Percentiles rank a stretch among this genome's conserved stretches.
These are phyloP conservation scores for Parasteatoda lunata DNA, from an alignment of 2,888 invertebrate species.

Conservation along the genomic window DNA sequence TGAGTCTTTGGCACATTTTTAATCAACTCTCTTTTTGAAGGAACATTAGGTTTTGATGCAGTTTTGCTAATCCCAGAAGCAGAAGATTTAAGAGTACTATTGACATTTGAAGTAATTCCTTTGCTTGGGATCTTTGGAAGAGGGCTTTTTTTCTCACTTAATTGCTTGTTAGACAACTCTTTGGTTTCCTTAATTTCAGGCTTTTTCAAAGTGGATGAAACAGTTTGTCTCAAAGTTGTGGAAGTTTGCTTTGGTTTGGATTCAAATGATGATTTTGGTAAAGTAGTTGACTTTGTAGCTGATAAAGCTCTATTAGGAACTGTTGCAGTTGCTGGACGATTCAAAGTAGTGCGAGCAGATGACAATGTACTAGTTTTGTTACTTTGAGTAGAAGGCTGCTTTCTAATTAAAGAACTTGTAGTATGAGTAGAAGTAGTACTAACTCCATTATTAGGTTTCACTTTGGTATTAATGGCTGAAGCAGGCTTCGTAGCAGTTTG, in stretches of 20 bases:
- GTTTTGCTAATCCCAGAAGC: conserved; percentile 21
- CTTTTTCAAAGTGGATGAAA: conserved; percentile 13
- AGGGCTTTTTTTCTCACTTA: conserved; percentile 29
- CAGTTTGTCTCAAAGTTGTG: neutral
- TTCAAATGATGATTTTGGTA: conserved; percentile 13
- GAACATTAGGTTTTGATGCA: conserved; percentile 8
- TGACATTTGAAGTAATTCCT: neutral
- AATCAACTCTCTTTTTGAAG: conserved; percentile 19
- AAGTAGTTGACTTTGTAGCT: conserved; percentile 8
- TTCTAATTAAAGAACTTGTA: conserved; percentile 13
- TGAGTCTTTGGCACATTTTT: conserved; percentile 47
- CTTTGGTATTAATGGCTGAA: no score
- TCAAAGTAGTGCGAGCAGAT: conserved; percentile 19
- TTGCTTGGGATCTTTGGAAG: neutral
- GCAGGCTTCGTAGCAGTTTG: no score
- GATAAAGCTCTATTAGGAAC: conserved; percentile 43
- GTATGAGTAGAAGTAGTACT: neutral
- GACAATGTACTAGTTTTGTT: conserved; percentile 30
- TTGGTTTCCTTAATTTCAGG: conserved; percentile 57
- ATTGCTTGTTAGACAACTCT: conserved; percentile 61
- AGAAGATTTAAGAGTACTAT: conserved; percentile 18
- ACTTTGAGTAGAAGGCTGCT: conserved; percentile 38
- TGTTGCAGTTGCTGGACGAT: conserved; percentile 26
- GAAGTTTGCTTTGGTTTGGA: conserved; percentile 12
- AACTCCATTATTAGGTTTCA: neutral